phyloP scores from a whole-genome alignment of 2,888 invertebrate species.

The Periphyllus acericola region DNA sequence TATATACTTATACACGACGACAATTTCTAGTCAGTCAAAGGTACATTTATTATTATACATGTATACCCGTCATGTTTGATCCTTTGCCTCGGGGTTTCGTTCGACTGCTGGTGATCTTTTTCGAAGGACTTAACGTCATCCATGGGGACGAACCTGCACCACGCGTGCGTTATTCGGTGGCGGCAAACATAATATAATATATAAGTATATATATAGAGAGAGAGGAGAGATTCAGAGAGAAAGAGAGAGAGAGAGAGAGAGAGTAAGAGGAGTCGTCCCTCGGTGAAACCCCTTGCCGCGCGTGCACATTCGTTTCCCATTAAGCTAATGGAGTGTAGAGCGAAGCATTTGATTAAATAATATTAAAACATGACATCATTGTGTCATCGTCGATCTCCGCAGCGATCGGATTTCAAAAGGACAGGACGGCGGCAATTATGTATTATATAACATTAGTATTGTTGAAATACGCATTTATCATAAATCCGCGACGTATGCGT shows the following conservation, averaged over 20 bases:
- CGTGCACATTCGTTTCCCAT: not conserved
- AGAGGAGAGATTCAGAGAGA: no score
- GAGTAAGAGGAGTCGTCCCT: not conserved
- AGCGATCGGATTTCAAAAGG: not conserved
- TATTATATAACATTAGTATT: not conserved
- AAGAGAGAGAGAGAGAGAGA: not conserved
- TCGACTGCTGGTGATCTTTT: not conserved
- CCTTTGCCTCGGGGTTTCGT: not conserved
- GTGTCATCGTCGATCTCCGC: not conserved
- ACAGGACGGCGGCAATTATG: not conserved
- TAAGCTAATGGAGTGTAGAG: slow-evolving; percentile 6
- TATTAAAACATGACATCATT: not conserved
- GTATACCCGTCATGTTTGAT: not conserved
- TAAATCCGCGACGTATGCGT: no score
- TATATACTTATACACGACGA: not conserved
- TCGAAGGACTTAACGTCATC: slow-evolving; percentile 1
- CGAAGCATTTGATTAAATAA: not conserved
- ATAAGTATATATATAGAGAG: no score
- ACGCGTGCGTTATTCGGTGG: not conserved
- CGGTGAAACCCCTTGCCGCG: not conserved
- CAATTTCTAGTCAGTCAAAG: not conserved
- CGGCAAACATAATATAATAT: not conserved
- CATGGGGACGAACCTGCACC: not conserved
- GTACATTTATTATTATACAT: not conserved
- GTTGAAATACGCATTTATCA: not conserved